phyloP scores from a whole-genome alignment of 2,888 invertebrate species.

The Oxystoma pomonae region DNA sequence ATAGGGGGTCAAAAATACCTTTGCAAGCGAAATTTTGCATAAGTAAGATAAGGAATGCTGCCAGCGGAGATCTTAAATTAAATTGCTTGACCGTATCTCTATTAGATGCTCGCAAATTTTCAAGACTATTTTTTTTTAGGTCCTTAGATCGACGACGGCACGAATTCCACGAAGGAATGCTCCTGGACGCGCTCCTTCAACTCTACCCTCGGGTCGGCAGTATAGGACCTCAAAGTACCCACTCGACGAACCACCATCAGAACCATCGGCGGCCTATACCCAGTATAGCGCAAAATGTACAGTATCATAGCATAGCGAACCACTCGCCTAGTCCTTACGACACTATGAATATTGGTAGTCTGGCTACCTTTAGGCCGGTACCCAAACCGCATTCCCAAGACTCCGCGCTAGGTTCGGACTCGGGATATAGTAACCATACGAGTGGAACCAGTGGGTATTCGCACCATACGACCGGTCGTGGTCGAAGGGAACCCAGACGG shows the following conservation, averaged over 20 bases:
- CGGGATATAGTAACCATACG: conserved; percentile 80
- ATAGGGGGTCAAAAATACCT: too few relatives aligned
- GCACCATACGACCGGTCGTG: conserved; percentile 37
- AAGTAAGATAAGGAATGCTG: too few relatives aligned
- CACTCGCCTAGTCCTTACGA: conserved; percentile 56
- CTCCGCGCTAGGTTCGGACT: conserved; percentile 79
- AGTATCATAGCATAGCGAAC: conserved; percentile 37
- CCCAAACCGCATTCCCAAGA: conserved; percentile 66
- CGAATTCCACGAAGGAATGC: conserved; percentile 77
- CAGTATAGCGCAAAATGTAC: conserved; percentile 46
- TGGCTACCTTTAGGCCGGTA: conserved; percentile 59
- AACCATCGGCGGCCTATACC: conserved; percentile 38
- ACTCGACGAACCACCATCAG: background rate
- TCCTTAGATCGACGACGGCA: conserved; percentile 56
- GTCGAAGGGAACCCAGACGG: conserved; percentile 43
- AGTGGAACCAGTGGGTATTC: conserved; percentile 51
- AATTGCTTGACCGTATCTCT: too few relatives aligned
- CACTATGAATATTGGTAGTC: conserved; percentile 63
- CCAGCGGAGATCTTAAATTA: too few relatives aligned
- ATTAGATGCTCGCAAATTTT: background rate
- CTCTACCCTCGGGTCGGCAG: conserved; percentile 70
- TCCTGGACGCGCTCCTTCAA: conserved; percentile 68
- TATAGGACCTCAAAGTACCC: conserved; percentile 50
- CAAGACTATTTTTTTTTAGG: conserved; percentile 38
- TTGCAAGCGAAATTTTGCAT: too few relatives aligned